These are phyloP conservation scores for Chloroceryle aenea DNA, from an alignment of 2,113 vertebrate genomes.

Conservation along the genomic window DNA sequence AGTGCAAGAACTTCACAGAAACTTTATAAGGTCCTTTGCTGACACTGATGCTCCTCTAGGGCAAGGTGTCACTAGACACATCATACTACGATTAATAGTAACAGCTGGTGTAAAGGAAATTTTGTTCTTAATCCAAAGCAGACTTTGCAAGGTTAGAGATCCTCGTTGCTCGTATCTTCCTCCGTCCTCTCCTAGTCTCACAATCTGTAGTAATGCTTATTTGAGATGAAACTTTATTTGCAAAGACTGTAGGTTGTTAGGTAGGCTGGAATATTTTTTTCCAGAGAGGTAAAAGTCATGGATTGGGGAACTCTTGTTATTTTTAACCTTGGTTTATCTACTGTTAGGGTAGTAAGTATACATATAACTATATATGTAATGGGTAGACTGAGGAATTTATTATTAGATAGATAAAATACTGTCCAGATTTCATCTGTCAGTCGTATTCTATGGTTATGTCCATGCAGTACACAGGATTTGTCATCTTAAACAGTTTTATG, in stretches of 20 bases:
- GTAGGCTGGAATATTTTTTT: not conserved
- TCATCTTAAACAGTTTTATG: not conserved
- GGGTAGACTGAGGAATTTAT: not conserved
- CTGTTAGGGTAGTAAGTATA: not conserved
- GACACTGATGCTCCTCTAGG: not conserved
- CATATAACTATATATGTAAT: not conserved
- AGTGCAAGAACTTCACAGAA: not conserved
- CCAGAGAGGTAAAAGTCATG: not conserved
- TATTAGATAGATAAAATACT: not conserved
- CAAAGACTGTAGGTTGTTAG: not conserved
- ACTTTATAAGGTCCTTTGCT: not conserved
- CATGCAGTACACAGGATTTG: not conserved
- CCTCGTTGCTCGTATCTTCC: fast-evolving
- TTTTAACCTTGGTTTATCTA: not conserved
- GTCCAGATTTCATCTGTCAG: not conserved
- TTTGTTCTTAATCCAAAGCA: not conserved
- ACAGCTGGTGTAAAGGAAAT: not conserved
- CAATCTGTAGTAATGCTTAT: not conserved
- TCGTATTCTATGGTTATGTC: not conserved
- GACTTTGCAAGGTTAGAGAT: not conserved
- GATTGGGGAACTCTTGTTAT: not conserved
- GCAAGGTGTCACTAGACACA: not conserved
- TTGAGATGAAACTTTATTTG: not conserved
- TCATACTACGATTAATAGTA: not conserved
- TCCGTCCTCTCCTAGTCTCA: not conserved